Evolutionary conservation across 2,888 invertebrate genomes (phyloP).

Genomic region (Patella caerulea): DNA sequence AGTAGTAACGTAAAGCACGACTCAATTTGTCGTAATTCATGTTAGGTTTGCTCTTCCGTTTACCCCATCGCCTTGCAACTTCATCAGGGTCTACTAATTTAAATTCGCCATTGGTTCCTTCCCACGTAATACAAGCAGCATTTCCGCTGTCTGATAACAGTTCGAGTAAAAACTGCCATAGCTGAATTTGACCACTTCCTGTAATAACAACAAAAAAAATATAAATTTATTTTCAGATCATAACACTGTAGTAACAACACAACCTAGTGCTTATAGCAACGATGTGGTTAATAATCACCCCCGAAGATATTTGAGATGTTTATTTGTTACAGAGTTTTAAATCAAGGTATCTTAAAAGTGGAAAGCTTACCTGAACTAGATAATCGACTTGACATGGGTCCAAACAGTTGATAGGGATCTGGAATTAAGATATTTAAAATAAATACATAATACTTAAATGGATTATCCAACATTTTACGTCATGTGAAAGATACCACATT

Average conservation of each 20-base stretch:
- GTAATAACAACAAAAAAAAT: conserved; percentile 25
- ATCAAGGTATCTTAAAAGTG: neutral
- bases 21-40: conserved; percentile 99
- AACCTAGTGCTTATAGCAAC: no score
- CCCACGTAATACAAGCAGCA: conserved; percentile 95
- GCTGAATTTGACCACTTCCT: conserved; percentile 91
- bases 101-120: conserved; percentile 95
- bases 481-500: no score
- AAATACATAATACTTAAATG: neutral
- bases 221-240: neutral
- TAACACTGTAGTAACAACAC: neutral
- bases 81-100: conserved; percentile 96
- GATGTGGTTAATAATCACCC: no score
- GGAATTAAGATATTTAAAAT: conserved; percentile 54
- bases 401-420: conserved; percentile 99
- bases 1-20: conserved; percentile 93
- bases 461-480: no score
- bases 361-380: conserved; percentile 88
- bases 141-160: conserved; percentile 90
- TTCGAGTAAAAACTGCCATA: conserved; percentile 98
- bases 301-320: no score
- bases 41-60: conserved; percentile 94
- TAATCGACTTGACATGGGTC: conserved; percentile 94
- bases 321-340: neutral
- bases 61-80: conserved; percentile 94